phyloP scores from a whole-genome alignment of 2,888 invertebrate species.

The Rotaria macrura region DNA sequence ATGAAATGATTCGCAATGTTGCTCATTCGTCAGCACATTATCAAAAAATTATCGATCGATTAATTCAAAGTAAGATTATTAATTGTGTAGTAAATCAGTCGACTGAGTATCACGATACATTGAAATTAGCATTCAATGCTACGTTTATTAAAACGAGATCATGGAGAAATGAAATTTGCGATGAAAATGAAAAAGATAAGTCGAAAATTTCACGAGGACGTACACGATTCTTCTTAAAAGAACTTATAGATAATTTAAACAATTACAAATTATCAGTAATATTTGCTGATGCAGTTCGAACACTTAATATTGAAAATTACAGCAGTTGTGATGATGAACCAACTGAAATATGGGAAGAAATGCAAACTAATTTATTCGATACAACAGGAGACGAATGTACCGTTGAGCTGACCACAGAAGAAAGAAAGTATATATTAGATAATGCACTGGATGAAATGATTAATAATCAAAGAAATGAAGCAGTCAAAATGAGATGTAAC shows the following conservation, averaged over 20 bases:
- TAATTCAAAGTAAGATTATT: not conserved
- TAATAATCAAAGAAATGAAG: not conserved
- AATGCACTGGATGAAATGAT: not conserved
- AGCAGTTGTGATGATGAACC: not conserved
- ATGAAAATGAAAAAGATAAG: not conserved
- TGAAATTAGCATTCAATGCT: not conserved
- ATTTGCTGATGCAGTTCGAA: not conserved
- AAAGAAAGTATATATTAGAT: not conserved
- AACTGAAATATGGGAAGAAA: not conserved
- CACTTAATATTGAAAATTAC: not conserved
- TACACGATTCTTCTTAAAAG: not conserved
- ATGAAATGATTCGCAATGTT: not conserved
- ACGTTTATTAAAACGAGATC: not conserved
- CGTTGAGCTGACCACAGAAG: not conserved
- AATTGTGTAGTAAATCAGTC: not conserved
- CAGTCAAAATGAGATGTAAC: not conserved
- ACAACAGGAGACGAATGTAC: not conserved
- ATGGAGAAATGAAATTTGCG: not conserved
- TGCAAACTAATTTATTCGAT: not conserved
- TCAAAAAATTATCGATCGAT: not conserved
- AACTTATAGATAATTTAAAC: not conserved
- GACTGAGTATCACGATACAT: not conserved
- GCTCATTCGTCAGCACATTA: not conserved
- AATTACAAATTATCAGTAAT: not conserved
- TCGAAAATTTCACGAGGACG: not conserved